Conservation (phyloP, 2,797 vertebrate genomes). For the Mus spretus region DNA sequence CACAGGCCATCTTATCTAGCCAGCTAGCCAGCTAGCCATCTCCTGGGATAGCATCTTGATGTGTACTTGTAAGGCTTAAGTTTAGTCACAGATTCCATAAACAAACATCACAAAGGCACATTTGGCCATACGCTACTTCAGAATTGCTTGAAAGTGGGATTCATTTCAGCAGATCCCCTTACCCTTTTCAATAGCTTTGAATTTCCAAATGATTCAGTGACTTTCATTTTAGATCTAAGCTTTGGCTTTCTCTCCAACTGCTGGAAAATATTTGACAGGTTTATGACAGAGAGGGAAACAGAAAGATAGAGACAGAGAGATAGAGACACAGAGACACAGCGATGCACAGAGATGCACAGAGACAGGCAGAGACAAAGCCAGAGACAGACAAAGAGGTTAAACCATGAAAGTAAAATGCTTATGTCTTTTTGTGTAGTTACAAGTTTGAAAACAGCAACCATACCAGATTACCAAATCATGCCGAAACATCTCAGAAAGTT, state of each 20-base stretch:
- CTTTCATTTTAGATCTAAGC: slow-evolving; percentile 32
- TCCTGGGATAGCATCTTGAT: background rate
- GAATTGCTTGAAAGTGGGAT: background rate
- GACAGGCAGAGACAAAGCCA: too few relatives aligned
- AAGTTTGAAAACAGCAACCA: background rate
- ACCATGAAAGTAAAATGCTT: background rate
- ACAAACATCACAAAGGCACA: background rate
- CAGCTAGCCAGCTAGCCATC: background rate
- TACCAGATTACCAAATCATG: background rate
- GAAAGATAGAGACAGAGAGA: too few relatives aligned
- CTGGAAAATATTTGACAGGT: background rate
- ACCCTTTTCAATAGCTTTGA: slow-evolving; percentile 24
- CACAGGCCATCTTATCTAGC: background rate
- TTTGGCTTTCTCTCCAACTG: slow-evolving; percentile 45
- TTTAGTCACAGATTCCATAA: background rate
- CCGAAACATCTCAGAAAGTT: background rate
- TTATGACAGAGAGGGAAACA: too few relatives aligned
- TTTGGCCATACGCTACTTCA: background rate
- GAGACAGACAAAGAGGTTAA: background rate
- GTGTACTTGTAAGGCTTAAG: background rate
- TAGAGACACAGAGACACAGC: too few relatives aligned
- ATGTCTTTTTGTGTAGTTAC: background rate
- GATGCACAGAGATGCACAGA: too few relatives aligned
- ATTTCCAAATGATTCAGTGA: slow-evolving; percentile 45
- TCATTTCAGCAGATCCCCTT: background rate